Evolutionary conservation across 2,888 invertebrate species (phyloP).

Genomic region (Drosophila cognata): DNA sequence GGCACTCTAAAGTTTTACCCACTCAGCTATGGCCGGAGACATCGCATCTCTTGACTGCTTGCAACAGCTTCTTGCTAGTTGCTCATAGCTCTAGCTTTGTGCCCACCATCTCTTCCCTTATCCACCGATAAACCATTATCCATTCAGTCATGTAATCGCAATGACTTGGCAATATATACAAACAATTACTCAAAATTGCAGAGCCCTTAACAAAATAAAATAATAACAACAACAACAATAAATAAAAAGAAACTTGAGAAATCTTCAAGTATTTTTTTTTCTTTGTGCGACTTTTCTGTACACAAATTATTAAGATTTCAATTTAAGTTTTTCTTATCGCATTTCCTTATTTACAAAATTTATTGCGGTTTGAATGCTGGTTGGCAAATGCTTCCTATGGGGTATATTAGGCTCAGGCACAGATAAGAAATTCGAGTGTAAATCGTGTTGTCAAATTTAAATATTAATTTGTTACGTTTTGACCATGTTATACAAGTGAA

Average conservation of each 20-base stretch:
- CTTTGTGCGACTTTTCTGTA: constrained; percentile 2
- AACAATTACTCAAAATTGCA: constrained; percentile 55
- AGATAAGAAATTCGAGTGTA: background rate
- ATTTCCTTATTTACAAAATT: constrained; percentile 4
- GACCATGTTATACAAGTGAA: background rate
- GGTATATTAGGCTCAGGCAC: background rate
- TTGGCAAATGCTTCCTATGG: background rate
- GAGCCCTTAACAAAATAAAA: constrained; percentile 22
- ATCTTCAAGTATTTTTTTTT: constrained; percentile 4
- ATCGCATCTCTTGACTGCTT: constrained; percentile 51
- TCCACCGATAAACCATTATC: constrained; percentile 9
- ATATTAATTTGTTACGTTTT: background rate
- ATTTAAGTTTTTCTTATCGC: constrained; percentile 13
- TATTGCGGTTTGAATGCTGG: background rate
- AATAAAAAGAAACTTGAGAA: constrained; percentile 7
- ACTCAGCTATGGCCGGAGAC: constrained; percentile 46
- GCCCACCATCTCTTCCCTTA: background rate
- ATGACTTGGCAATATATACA: constrained; percentile 52
- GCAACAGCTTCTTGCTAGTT: constrained; percentile 15
- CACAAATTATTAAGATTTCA: constrained; percentile 9
- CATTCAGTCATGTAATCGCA: constrained; percentile 54
- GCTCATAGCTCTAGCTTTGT: background rate
- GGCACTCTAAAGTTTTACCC: constrained; percentile 11
- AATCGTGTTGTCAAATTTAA: background rate
- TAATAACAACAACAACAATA: background rate